Evolutionary conservation across 2,888 invertebrate genomes (phyloP).

Genomic region (Drosophila niveifrons): DNA sequence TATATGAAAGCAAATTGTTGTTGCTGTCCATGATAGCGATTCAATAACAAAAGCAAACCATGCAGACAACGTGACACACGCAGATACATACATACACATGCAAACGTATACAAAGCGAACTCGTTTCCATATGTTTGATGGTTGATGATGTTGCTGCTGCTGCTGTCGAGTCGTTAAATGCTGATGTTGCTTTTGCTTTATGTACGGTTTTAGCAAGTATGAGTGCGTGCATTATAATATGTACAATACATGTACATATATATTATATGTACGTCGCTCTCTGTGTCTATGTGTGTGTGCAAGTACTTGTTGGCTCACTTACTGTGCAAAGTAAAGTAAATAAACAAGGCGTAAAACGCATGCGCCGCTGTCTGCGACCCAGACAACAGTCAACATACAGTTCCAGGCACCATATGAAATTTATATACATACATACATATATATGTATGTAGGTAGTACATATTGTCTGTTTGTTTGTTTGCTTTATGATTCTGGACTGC

Average conservation of each 20-base stretch:
- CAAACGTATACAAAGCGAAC: constrained; percentile 49
- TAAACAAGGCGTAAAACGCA: constrained; percentile 64
- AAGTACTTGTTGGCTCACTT: constrained; percentile 69
- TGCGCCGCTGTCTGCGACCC: constrained; percentile 66
- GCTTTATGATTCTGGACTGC: constrained; percentile 37
- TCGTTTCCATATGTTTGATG: constrained; percentile 74
- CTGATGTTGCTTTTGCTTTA: constrained; percentile 66
- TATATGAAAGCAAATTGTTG: constrained; percentile 41
- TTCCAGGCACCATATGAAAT: constrained; percentile 25
- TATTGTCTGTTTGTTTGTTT: constrained; percentile 39
- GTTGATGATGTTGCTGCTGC: constrained; percentile 39
- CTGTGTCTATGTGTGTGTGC: constrained; percentile 21
- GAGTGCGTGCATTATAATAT: constrained; percentile 18
- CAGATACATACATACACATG: constrained; percentile 24
- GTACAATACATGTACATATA: constrained; percentile 3
- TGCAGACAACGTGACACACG: constrained; percentile 55
- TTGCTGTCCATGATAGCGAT: constrained; percentile 62
- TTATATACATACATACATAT: constrained; percentile 32
- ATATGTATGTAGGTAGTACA: background rate
- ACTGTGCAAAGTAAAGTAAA: constrained; percentile 56
- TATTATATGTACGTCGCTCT: constrained; percentile 32
- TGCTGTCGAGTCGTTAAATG: constrained; percentile 48
- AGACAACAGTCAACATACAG: constrained; percentile 52
- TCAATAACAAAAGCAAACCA: constrained; percentile 71
- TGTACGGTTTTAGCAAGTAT: constrained; percentile 35